phyloP scores from a whole-genome alignment of 2,888 invertebrate species.

The Netelia fuscicornis region DNA sequence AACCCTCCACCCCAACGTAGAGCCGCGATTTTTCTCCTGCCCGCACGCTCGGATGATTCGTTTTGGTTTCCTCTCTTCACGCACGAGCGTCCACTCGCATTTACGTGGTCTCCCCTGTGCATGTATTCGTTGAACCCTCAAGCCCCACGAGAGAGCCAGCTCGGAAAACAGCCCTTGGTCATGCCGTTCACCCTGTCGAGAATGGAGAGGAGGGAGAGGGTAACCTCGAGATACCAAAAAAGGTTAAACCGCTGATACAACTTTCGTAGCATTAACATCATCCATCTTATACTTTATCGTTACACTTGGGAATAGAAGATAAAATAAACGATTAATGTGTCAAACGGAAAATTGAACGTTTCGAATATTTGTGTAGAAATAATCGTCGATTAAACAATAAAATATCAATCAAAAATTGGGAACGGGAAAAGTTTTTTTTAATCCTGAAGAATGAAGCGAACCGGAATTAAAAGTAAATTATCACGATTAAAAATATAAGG shows the following conservation, averaged over 20 bases:
- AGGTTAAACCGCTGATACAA: conserved; percentile 46
- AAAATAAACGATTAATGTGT: neutral
- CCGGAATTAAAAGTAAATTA: too few species aligned
- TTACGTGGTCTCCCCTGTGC: neutral
- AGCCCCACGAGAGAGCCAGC: conserved; percentile 25
- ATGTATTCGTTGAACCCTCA: conserved; percentile 46
- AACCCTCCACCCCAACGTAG: neutral
- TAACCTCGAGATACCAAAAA: conserved; percentile 4
- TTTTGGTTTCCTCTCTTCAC: conserved; percentile 32
- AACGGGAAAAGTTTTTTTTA: too few species aligned
- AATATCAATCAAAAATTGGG: neutral
- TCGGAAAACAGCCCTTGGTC: conserved; percentile 36
- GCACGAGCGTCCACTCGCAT: neutral
- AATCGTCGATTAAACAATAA: neutral
- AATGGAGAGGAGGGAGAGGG: neutral
- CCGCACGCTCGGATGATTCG: neutral
- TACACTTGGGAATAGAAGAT: neutral
- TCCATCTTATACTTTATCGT: neutral
- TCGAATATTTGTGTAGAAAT: neutral
- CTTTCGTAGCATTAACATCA: conserved; percentile 9
- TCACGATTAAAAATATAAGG: too few species aligned
- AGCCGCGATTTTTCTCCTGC: conserved; percentile 16
- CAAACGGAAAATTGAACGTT: neutral
- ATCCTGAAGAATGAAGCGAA: too few species aligned
- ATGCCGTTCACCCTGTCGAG: conserved; percentile 22